Conservation (phyloP, 2,113 vertebrate species). For the Chiloscyllium plagiosum region DNA sequence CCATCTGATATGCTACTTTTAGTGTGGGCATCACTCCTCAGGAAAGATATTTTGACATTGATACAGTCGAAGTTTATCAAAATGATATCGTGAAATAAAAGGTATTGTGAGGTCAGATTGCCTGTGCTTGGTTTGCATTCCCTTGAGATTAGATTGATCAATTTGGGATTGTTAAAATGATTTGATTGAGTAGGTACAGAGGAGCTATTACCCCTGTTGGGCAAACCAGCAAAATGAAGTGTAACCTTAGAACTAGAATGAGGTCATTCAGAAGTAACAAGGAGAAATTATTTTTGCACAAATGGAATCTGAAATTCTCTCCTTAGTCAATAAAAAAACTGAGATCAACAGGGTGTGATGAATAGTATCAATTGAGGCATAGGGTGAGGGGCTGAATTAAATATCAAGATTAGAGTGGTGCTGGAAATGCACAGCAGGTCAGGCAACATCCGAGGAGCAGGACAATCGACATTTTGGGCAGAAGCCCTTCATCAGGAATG, state of each 20-base stretch:
- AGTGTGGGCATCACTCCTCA: neutral
- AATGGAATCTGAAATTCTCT: neutral
- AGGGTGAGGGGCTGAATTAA: neutral
- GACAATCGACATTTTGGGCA: no score
- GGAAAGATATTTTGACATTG: neutral
- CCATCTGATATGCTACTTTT: neutral
- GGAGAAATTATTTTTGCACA: neutral
- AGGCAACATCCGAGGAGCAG: no score
- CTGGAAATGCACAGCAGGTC: no score
- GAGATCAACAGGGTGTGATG: neutral
- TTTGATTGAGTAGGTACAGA: neutral
- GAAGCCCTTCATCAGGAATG: no score
- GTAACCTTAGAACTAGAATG: no score
- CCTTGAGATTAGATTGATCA: neutral
- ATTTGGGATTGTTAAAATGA: neutral
- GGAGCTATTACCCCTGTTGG: no score
- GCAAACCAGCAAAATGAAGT: no score
- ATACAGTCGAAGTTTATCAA: neutral
- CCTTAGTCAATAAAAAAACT: neutral
- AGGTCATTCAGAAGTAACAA: no score
- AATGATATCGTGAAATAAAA: neutral
- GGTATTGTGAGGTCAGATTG: neutral
- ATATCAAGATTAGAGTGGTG: no score
- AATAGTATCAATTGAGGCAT: neutral
- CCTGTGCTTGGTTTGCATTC: neutral